Conservation (phyloP, 2,113 vertebrate species). For the Syngnathus scovelli region DNA sequence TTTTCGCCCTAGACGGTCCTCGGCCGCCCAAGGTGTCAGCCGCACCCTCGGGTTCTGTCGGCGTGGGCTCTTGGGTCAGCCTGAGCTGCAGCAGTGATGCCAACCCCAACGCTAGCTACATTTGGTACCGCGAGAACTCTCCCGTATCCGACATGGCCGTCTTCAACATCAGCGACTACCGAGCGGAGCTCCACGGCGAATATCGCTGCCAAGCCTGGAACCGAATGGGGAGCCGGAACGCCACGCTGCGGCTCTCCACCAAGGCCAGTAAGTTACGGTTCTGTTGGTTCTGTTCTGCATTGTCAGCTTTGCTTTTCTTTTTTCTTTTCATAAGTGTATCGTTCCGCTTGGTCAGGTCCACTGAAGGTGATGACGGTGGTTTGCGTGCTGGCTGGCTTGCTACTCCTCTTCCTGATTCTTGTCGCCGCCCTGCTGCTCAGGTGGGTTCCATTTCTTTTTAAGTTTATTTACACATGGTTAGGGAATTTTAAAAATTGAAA, state of each 20-base stretch:
- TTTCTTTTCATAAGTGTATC: too few species aligned
- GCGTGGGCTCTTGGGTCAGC: constrained; percentile 17
- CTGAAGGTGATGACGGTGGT: neutral
- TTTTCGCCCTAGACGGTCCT: constrained; percentile 12
- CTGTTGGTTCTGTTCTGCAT: neutral
- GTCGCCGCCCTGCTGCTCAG: neutral
- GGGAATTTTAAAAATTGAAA: too few species aligned
- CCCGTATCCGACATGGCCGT: neutral
- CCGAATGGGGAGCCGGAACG: neutral
- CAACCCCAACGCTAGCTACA: constrained; percentile 19
- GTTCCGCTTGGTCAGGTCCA: neutral
- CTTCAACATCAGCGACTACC: constrained; percentile 8
- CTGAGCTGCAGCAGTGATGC: constrained; percentile 30
- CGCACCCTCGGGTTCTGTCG: constrained; percentile 2
- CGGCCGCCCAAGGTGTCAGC: constrained; percentile 5
- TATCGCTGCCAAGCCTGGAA: constrained; percentile 18
- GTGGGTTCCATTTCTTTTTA: neutral
- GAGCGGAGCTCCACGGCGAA: constrained; percentile 7
- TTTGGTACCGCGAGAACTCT: constrained; percentile 22
- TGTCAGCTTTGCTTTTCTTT: too few species aligned
- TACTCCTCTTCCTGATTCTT: neutral
- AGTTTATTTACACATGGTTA: too few species aligned
- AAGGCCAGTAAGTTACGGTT: neutral
- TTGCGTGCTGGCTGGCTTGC: neutral
- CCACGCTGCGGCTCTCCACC: neutral